phyloP scores from a whole-genome alignment of 1,140 invertebrate genomes.

The Microvelia longipes region DNA sequence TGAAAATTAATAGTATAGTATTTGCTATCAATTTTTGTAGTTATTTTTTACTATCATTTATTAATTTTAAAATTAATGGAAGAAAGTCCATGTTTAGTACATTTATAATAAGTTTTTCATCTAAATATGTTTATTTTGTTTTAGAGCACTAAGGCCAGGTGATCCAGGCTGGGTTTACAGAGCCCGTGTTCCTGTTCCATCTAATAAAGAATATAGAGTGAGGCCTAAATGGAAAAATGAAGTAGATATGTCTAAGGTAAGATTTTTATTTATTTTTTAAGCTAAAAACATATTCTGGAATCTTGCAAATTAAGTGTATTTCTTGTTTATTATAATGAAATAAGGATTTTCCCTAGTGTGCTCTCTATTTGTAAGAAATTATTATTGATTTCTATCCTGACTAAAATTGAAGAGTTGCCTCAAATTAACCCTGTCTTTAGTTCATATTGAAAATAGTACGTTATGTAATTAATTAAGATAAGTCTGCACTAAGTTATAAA shows the following conservation, averaged over 20 bases:
- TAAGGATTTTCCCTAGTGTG: not conserved
- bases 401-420: not conserved
- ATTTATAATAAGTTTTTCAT: no score
- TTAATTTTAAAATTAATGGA: no score
- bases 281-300: not conserved
- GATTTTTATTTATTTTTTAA: conserved; percentile 14
- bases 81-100: no score
- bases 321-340: not conserved
- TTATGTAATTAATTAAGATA: no score
- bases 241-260: conserved; percentile 62
- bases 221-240: conserved; percentile 83
- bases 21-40: no score
- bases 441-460: no score
- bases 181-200: conserved; percentile 86
- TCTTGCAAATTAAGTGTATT: not conserved
- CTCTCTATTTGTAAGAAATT: not conserved
- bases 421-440: no score
- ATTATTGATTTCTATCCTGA: not conserved
- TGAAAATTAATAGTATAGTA: no score
- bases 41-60: no score
- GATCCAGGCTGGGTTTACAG: conserved; percentile 88
- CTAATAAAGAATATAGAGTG: conserved; percentile 91
- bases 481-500: no score
- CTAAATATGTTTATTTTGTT: no score
- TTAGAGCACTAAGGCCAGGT: conserved; percentile 54